Evolutionary conservation across 2,888 invertebrate species (phyloP).

Genomic region (Baronia brevicornis): DNA sequence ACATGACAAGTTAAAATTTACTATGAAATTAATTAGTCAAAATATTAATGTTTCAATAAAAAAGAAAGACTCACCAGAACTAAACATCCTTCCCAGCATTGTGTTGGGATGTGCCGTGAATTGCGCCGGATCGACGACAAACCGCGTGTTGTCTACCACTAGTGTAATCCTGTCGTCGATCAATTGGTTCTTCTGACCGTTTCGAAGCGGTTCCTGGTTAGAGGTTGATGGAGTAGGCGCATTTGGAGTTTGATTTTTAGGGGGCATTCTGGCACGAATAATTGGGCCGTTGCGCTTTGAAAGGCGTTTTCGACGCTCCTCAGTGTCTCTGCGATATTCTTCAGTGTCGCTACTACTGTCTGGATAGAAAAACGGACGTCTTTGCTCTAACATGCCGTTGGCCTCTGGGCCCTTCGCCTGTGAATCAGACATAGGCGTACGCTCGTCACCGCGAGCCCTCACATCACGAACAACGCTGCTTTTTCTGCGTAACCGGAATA

Average conservation of each 20-base stretch:
- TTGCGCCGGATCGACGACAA: conserved; percentile 91
- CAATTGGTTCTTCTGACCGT: conserved; percentile 45
- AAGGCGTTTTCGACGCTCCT: conserved; percentile 79
- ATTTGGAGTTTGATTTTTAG: conserved; percentile 50
- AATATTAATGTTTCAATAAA: background rate
- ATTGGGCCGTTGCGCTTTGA: conserved; percentile 57
- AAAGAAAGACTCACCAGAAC: conserved; percentile 77
- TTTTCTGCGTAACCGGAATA: conserved; percentile 27
- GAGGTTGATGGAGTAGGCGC: conserved; percentile 55
- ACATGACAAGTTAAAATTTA: conserved; percentile 83
- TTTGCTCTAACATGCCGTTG: conserved; percentile 35
- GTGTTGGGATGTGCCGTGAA: conserved; percentile 98
- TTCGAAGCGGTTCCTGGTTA: conserved; percentile 44
- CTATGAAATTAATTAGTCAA: background rate
- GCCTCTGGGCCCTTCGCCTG: conserved; percentile 55
- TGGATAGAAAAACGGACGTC: conserved; percentile 63
- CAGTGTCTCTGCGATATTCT: conserved; percentile 81
- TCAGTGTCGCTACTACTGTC: conserved; percentile 92
- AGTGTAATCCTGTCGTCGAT: conserved; percentile 89
- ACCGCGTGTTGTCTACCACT: conserved; percentile 95
- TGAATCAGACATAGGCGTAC: conserved; percentile 58
- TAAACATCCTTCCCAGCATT: conserved; percentile 99
- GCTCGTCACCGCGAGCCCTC: conserved; percentile 52
- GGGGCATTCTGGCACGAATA: conserved; percentile 49
- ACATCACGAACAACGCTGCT: conserved; percentile 54